Evolutionary conservation across 2,113 vertebrate genomes (phyloP).

Genomic region (Rhea americana): DNA sequence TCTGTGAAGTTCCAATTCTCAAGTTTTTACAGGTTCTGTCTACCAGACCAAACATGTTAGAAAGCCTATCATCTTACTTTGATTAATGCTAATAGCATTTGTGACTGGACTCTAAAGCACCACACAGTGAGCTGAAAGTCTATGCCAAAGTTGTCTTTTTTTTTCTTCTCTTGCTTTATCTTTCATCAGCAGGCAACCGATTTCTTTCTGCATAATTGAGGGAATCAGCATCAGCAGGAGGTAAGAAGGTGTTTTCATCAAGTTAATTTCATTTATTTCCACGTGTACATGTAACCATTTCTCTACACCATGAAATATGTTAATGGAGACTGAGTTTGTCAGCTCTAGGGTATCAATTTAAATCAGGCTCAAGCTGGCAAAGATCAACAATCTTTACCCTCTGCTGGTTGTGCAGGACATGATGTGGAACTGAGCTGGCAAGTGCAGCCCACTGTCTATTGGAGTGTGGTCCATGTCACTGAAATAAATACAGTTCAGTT

Average conservation of each 20-base stretch:
- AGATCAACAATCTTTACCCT: not conserved
- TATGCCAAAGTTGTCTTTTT: not conserved
- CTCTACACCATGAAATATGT: not conserved
- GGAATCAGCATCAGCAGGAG: not conserved
- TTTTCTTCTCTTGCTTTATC: not conserved
- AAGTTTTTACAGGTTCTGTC: not conserved
- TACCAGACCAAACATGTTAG: not conserved
- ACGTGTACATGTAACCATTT: not conserved
- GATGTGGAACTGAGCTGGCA: not conserved
- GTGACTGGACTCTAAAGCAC: rapidly evolving
- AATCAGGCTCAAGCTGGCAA: not conserved
- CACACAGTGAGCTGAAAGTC: not conserved
- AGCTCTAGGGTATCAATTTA: not conserved
- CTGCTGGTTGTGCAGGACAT: not conserved
- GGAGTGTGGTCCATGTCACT: not conserved
- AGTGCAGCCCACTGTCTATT: not conserved
- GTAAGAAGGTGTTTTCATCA: not conserved
- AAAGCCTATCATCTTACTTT: not conserved
- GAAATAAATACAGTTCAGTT: not conserved
- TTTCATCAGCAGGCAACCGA: not conserved
- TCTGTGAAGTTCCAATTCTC: not conserved
- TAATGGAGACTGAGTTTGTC: not conserved
- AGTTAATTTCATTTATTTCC: not conserved
- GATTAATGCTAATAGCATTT: slow-evolving; percentile 21
- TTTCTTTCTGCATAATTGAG: not conserved